These are phyloP conservation scores for Antheraea pernyi DNA, from an alignment of 1,140 invertebrate species.

Conservation along the genomic window DNA sequence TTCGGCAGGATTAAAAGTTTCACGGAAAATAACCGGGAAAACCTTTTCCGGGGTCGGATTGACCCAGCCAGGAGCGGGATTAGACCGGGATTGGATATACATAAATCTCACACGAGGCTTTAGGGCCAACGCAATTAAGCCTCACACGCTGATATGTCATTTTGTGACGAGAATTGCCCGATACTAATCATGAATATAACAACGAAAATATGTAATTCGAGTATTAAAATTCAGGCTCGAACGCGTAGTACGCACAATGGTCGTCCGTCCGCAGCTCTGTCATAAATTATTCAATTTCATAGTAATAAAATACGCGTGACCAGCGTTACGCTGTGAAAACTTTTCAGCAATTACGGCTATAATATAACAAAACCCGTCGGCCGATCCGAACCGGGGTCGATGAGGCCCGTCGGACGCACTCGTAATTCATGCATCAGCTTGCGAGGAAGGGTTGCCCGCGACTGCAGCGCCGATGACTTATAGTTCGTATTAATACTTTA, in stretches of 20 bases:
- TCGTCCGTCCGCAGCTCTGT: slow-evolving; percentile 38
- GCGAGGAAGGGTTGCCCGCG: slow-evolving; percentile 69
- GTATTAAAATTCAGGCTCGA: slow-evolving; percentile 74
- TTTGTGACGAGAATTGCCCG: slow-evolving; percentile 53
- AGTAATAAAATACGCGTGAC: slow-evolving; percentile 79
- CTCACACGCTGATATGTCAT: slow-evolving; percentile 70
- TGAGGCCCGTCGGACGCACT: slow-evolving; percentile 48
- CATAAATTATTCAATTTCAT: slow-evolving; percentile 79
- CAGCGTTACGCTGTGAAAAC: slow-evolving; percentile 72
- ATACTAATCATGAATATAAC: slow-evolving; percentile 59
- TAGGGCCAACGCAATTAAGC: slow-evolving; percentile 72
- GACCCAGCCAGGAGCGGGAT: slow-evolving; percentile 73
- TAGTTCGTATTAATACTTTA: slow-evolving; percentile 69
- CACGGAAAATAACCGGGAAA: slow-evolving; percentile 79
- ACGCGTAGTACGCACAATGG: slow-evolving; percentile 58
- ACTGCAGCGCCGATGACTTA: slow-evolving; percentile 71
- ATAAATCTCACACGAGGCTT: slow-evolving; percentile 75
- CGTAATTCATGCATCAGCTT: slow-evolving; percentile 77
- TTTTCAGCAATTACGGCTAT: slow-evolving; percentile 77
- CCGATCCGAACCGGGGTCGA: slow-evolving; percentile 58
- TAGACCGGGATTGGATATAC: slow-evolving; percentile 77
- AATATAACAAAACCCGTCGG: slow-evolving; percentile 74
- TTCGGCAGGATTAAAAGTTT: slow-evolving; percentile 78
- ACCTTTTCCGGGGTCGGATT: slow-evolving; percentile 77
- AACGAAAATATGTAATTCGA: slow-evolving; percentile 64